Evolutionary conservation across 92 coral and sea anemone species (phyloP).

Genomic region (Anthopleura xanthogrammica): DNA sequence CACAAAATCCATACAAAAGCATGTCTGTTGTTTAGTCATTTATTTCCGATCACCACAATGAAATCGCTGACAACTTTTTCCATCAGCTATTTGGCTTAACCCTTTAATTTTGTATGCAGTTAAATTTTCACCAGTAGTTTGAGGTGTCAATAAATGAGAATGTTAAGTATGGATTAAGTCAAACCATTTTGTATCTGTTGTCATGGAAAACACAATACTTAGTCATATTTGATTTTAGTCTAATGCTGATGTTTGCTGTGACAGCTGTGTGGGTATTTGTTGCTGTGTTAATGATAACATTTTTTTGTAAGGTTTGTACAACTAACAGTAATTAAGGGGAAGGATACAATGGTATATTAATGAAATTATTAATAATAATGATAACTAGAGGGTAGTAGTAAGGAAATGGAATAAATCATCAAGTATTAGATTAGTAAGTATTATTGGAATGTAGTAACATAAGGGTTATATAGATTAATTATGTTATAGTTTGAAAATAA

Average conservation of each 20-base stretch:
- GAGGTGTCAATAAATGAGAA: no score
- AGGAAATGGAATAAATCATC: neutral
- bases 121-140: no score
- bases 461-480: neutral
- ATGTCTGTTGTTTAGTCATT: no score
- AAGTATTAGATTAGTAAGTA: neutral
- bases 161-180: no score
- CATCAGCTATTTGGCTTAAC: no score
- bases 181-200: no score
- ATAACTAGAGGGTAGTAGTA: neutral
- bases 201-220: no score
- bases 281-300: neutral
- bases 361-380: neutral
- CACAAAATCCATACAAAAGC: no score
- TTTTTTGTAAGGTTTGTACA: neutral
- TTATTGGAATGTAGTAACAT: neutral
- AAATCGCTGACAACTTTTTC: no score
- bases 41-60: no score
- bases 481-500: neutral
- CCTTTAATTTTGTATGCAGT: no score
- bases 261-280: slow-evolving; percentile 4
- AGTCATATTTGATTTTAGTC: neutral
- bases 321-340: neutral
- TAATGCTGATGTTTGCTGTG: slow-evolving; percentile 10
- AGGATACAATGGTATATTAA: neutral